These are phyloP conservation scores for Diglossa cyanea DNA, from an alignment of 2,797 vertebrate genomes.

Conservation along the genomic window DNA sequence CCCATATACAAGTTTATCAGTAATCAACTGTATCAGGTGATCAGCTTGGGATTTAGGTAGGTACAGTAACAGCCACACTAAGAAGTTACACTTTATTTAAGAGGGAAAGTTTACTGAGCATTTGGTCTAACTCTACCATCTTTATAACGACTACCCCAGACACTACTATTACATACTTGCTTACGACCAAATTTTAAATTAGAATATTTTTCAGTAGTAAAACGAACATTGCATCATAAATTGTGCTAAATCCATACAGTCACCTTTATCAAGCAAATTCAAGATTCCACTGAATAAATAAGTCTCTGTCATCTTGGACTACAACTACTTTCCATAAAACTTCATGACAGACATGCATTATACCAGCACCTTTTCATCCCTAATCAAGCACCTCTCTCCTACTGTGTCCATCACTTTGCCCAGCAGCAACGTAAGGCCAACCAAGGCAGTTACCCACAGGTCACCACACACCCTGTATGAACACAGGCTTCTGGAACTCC, in stretches of 20 bases:
- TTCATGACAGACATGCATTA: background rate
- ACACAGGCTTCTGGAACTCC: conserved; percentile 5
- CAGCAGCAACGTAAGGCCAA: background rate
- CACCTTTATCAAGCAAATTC: background rate
- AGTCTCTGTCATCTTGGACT: background rate
- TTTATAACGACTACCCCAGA: background rate
- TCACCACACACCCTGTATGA: background rate
- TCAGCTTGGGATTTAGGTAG: background rate
- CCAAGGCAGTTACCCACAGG: background rate
- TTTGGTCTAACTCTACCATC: background rate
- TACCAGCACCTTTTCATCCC: background rate
- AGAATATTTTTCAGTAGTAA: background rate
- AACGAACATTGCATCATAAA: background rate
- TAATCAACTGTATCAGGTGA: background rate
- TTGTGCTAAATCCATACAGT: background rate
- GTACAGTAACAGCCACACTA: background rate
- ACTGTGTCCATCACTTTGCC: background rate
- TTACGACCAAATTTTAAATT: background rate
- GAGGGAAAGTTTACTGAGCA: background rate
- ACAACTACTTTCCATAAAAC: conserved; percentile 23
- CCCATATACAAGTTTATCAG: background rate
- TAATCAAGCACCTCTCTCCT: background rate
- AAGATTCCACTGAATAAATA: background rate
- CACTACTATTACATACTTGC: background rate
- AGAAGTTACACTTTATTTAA: background rate